Conservation (phyloP, 2,797 vertebrate genomes). For the Notamacropus eugenii region DNA sequence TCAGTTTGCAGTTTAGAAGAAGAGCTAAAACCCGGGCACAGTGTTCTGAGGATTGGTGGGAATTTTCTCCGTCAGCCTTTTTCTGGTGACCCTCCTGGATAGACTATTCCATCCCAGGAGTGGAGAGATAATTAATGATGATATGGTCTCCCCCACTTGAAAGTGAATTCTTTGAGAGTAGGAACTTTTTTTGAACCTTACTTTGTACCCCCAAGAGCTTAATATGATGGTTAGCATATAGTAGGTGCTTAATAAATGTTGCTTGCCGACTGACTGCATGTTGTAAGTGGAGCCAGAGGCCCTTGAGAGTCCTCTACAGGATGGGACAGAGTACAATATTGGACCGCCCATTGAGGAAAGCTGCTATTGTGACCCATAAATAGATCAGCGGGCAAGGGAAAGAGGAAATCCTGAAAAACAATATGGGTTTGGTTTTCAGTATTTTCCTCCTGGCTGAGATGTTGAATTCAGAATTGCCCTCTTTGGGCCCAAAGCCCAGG, state of each 20-base stretch:
- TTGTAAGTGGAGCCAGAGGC: background rate
- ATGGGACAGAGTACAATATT: slow-evolving; percentile 65
- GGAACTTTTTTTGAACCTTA: background rate
- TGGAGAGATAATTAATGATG: background rate
- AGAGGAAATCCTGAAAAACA: slow-evolving; percentile 80
- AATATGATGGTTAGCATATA: background rate
- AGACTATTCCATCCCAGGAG: background rate
- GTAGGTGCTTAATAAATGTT: background rate
- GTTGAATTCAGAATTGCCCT: slow-evolving; percentile 3
- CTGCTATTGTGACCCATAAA: slow-evolving; percentile 79
- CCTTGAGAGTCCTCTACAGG: slow-evolving; percentile 5
- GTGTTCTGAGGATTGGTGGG: background rate
- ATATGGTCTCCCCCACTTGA: background rate
- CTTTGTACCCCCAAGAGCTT: background rate
- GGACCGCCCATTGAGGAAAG: slow-evolving; percentile 56
- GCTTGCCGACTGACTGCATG: background rate
- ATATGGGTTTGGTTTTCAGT: slow-evolving; percentile 53
- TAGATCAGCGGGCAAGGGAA: slow-evolving; percentile 78
- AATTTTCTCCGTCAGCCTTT: background rate
- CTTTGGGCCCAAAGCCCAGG: slow-evolving; percentile 38
- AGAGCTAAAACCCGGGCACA: background rate
- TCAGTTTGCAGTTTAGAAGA: background rate
- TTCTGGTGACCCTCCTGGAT: background rate
- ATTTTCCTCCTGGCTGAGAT: slow-evolving; percentile 65
- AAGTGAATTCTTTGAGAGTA: background rate